phyloP scores from a whole-genome alignment of 1,140 invertebrate species.

The Cardiocondyla obscurior region DNA sequence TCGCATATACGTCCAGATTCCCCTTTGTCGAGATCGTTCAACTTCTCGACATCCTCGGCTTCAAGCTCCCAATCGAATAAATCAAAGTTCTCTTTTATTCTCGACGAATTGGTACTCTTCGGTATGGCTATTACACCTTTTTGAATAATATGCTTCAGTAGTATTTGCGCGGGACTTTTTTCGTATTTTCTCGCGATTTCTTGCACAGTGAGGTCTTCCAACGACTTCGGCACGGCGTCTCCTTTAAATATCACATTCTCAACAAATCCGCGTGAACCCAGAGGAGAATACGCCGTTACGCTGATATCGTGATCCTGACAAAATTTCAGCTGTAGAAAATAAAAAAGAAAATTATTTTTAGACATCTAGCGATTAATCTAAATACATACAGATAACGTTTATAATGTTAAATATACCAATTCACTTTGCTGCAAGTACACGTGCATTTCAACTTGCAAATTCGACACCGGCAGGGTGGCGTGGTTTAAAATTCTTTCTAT shows the following conservation, averaged over 20 bases:
- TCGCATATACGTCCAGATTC: constrained; percentile 86
- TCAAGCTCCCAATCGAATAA: constrained; percentile 82
- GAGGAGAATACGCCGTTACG: constrained; percentile 86
- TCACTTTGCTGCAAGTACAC: constrained; percentile 86
- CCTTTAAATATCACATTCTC: constrained; percentile 82
- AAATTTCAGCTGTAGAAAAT: constrained; percentile 81
- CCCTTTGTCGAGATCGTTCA: constrained; percentile 85
- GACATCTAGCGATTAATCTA: not conserved
- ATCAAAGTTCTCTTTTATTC: constrained; percentile 86
- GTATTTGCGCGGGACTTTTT: constrained; percentile 86
- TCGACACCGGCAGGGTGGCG: constrained; percentile 86
- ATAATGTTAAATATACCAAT: constrained; percentile 76
- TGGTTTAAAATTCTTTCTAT: constrained; percentile 86
- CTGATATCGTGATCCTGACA: constrained; percentile 85
- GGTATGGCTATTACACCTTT: constrained; percentile 86
- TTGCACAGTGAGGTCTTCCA: constrained; percentile 87
- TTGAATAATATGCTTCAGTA: constrained; percentile 85
- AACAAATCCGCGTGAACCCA: constrained; percentile 86
- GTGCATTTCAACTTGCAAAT: constrained; percentile 90
- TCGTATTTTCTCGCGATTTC: constrained; percentile 86
- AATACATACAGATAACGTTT: not conserved
- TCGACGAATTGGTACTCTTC: constrained; percentile 85
- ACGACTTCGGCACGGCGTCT: constrained; percentile 86
- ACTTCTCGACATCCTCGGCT: constrained; percentile 74
- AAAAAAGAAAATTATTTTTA: constrained; percentile 42